Base-by-base conservation (phyloP, 2,797 vertebrate species). In the Myotis myotis region DNA sequence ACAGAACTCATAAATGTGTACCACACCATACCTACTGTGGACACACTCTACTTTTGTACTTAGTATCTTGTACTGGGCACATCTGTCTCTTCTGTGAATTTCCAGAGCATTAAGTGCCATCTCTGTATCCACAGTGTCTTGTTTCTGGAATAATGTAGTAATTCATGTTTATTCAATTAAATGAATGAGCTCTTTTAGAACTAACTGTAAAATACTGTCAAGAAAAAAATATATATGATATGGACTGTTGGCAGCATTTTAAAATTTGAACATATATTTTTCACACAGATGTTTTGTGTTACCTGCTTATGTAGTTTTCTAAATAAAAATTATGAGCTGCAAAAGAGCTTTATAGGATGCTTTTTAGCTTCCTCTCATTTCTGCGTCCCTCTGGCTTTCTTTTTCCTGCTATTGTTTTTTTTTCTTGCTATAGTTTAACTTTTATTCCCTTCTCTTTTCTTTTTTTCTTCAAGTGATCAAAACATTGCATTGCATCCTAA, bases 261-360 rank as follows among this genome's bases (percentile, higher is more conserved):
- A 33, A 95, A 95, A 93, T 76, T 44, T 89, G 84, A 79, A 85
- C 8, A 49, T 28, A 84, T 79, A 87, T 71, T 89, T 66, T 60
- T 49, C 25, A 62, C 93, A 83, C 51, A 87, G 36, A 53, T 71
- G n/a, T 83, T 91, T 57, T 86, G 28, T 78, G 66, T 36, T 74
- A 47, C 25, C n/a, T 82, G 71, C 6, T 72, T 78, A 28, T 25
- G 44, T 85, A 36, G 68, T 66, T 90, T 93, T 83, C 84, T 6
- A 23, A 85, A 62, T 78, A 44, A 81, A 92, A 76, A 90, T 79
- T 87, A 53, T 66, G 66, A 68, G 9, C 33, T 57, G 30, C 36
- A 30, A 36, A 57, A 75, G n/a, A 90, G 23, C n/a, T 86, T 82
- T 47, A 66, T 70, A 36, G 3, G 23, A 33, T 25, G n/a, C 8